Base-by-base conservation (phyloP, 2,113 vertebrate species). In the Saimiri boliviensis region DNA sequence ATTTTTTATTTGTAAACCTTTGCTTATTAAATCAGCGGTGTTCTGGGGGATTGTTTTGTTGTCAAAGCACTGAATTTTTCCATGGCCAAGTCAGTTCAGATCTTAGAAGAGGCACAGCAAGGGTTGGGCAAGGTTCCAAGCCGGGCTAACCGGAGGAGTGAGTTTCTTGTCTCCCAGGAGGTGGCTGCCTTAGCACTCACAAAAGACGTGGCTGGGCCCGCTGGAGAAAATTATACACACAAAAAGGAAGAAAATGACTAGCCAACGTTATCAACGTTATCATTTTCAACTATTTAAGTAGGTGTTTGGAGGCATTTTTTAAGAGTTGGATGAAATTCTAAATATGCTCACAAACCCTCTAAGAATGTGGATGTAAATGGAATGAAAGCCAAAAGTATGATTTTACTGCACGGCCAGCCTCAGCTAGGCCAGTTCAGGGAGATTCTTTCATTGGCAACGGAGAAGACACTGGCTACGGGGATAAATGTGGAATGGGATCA, bases 401-500 rank as follows among this genome's bases (percentile, higher is more conserved):
- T 74, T 73, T 77, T 95, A 85, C 97, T 95, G 91, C 92, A 95
- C 97, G 95, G 91, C 96, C 96, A 97, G 95, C 90, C 95, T 98
- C 88, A 68, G 96, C 98, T 92, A 77, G 58, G 88, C 97, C 96
- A 95, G 93, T 97, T 96, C 93, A 70, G 32, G 77, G 97, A 97
- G 97, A 96, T 96, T 90, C 97, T 98, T 97, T 98, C 95, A 96
- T 98, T 94, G 97, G 98, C 94, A 86, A 81, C 45, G 21, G 93
- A 79, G 89, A 97, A 94, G 98, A 91, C 49, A 8, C 30, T 35
- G 93, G 97, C 97, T 93, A 85, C 30, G 91, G 96, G 97, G 97
- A 96, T 97, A 95, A 98, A 98, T 96, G 91, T 27, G 90, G 97
- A 97, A 96, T 82, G 94, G 97, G 97, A 97, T 94, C 97, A 97